Percentiles rank a stretch among this genome's conserved stretches.
These are phyloP conservation scores for Hypsibius dujardini DNA, from an alignment of 1,140 invertebrate species.

Conservation along the genomic window DNA sequence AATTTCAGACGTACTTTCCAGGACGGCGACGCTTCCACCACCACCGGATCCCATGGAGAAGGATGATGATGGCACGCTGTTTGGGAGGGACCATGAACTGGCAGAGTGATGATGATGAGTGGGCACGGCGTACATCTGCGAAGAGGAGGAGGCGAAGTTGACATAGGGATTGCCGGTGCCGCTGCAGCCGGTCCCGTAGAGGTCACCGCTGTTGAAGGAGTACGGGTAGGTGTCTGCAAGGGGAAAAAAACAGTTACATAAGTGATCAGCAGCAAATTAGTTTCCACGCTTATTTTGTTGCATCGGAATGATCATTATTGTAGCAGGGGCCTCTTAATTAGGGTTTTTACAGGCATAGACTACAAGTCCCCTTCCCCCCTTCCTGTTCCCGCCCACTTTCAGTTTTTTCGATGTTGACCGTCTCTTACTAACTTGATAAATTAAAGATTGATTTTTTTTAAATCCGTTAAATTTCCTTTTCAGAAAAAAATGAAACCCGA, in stretches of 20 bases:
- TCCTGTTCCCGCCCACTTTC: too few species aligned
- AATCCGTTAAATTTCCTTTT: too few species aligned
- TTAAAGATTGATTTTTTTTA: too few species aligned
- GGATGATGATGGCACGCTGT: not conserved
- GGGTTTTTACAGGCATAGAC: too few species aligned
- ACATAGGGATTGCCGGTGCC: not conserved
- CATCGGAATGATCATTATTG: too few species aligned
- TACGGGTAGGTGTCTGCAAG: not conserved
- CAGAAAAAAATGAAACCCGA: too few species aligned
- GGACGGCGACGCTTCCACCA: not conserved
- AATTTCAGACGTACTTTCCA: not conserved
- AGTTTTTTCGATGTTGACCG: too few species aligned
- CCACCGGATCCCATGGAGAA: not conserved
- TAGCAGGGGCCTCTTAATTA: too few species aligned
- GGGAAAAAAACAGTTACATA: not conserved
- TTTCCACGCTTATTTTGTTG: not conserved
- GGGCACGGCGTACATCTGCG: slow-evolving; percentile 2
- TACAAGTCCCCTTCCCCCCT: too few species aligned
- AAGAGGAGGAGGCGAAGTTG: not conserved
- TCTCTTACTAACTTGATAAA: too few species aligned
- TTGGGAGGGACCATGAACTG: too few species aligned
- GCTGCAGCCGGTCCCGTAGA: not conserved
- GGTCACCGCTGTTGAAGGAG: not conserved
- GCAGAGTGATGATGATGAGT: too few species aligned
- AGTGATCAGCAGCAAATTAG: not conserved